A percentile compares a stretch with the other conserved stretches of the same genome.
phyloP scores from a whole-genome alignment of 2,888 invertebrate genomes.

The Cantharis nigra region DNA sequence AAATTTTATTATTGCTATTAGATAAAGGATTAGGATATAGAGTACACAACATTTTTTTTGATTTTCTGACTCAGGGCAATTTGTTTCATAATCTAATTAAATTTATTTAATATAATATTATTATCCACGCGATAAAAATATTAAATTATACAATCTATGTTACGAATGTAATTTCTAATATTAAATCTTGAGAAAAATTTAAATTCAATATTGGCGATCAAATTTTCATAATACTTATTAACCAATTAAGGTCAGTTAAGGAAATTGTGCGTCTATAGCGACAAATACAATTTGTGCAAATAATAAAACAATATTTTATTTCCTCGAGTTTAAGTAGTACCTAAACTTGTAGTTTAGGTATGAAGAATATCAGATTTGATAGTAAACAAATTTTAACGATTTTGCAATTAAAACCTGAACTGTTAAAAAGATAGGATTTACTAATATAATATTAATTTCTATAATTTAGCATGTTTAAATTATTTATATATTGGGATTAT shows the following conservation, averaged over 20 bases:
- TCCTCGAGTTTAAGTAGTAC: too few species aligned
- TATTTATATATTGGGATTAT: too few species aligned
- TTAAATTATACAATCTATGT: neutral
- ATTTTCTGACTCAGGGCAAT: neutral
- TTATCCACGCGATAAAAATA: neutral
- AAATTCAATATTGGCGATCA: neutral
- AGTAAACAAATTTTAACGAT: too few species aligned
- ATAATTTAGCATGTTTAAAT: too few species aligned
- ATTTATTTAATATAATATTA: neutral
- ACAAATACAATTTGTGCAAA: neutral
- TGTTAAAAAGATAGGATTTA: too few species aligned
- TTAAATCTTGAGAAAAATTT: neutral
- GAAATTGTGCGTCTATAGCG: neutral
- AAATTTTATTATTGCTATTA: neutral
- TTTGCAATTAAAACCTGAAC: too few species aligned
- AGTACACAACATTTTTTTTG: too few species aligned
- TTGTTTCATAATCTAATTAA: neutral
- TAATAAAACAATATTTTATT: neutral
- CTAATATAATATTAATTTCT: too few species aligned
- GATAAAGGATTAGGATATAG: too few species aligned
- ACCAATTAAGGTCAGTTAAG: neutral
- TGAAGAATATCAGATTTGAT: too few species aligned
- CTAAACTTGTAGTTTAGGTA: too few species aligned
- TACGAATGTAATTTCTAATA: neutral
- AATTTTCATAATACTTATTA: neutral